Percentiles rank a stretch among this genome's conserved stretches.
phyloP scores from a whole-genome alignment of 2,113 vertebrate genomes.

The Glaucidium brasilianum region DNA sequence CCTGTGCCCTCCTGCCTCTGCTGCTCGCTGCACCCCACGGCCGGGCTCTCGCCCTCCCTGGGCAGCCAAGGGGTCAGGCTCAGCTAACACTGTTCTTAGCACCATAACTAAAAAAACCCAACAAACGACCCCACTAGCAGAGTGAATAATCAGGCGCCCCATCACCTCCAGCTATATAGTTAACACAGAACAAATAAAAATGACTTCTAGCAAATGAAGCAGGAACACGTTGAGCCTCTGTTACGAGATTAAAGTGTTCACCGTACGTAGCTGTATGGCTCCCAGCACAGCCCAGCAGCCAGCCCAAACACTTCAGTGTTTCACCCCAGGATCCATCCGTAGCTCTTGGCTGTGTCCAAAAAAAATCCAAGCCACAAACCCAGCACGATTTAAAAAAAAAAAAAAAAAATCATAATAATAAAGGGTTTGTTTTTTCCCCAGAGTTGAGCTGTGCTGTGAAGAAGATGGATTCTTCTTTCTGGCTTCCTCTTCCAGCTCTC shows the following conservation, averaged over 20 bases:
- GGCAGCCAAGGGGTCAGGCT: neutral
- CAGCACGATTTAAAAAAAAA: neutral
- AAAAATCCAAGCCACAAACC: neutral
- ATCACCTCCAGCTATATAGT: neutral
- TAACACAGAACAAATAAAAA: neutral
- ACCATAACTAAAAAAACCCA: neutral
- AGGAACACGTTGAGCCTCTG: rapidly evolving
- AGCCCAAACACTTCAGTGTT: neutral
- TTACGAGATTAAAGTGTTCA: neutral
- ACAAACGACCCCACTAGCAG: neutral
- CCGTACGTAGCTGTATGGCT: neutral
- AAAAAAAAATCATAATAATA: neutral
- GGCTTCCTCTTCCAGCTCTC: neutral
- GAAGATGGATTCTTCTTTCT: neutral
- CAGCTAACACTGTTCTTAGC: neutral
- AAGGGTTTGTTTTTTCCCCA: neutral
- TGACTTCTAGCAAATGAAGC: neutral
- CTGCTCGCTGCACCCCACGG: rapidly evolving
- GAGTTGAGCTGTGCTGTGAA: neutral
- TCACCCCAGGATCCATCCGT: neutral
- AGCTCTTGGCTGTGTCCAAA: neutral
- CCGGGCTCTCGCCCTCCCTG: neutral
- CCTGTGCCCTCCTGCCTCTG: neutral
- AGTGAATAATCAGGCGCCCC: neutral
- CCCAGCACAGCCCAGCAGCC: neutral